Percentiles rank a stretch among this genome's conserved stretches.
Evolutionary conservation across 2,888 invertebrate species (phyloP).

Genomic region (Ectemnius cavifrons): DNA sequence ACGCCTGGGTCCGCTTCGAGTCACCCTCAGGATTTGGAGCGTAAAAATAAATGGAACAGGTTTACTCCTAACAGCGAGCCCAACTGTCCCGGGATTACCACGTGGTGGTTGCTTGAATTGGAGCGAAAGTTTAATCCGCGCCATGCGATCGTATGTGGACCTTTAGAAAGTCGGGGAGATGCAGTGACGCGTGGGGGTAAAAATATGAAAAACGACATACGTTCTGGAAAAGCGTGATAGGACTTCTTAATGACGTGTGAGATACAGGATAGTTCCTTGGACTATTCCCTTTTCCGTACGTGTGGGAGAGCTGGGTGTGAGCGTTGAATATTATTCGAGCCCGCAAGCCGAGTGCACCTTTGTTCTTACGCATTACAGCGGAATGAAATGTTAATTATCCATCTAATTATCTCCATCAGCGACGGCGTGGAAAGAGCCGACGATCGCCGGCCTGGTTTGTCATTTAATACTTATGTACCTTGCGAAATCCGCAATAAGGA

Average conservation of each 20-base stretch:
- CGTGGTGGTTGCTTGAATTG: too few species aligned
- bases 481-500: conserved; percentile 44
- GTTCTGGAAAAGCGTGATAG: too few species aligned
- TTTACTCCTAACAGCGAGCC: too few species aligned
- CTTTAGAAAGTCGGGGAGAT: too few species aligned
- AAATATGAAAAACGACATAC: too few species aligned
- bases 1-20: conserved; percentile 14
- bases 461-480: conserved; percentile 45
- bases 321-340: conserved; percentile 38
- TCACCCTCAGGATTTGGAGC: background rate
- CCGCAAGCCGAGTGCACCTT: conserved; percentile 23
- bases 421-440: conserved; percentile 54
- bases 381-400: conserved; percentile 39
- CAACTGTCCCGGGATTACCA: too few species aligned
- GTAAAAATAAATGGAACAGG: too few species aligned
- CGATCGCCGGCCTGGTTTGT: conserved; percentile 49
- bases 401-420: conserved; percentile 60
- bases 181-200: too few species aligned
- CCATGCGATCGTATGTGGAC: too few species aligned
- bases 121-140: too few species aligned
- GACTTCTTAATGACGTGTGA: too few species aligned
- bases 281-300: background rate
- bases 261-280: background rate
- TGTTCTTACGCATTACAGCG: conserved; percentile 42
- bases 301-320: conserved; percentile 14